Conservation (phyloP, 1,140 invertebrate species). For the Orchesella cincta region DNA sequence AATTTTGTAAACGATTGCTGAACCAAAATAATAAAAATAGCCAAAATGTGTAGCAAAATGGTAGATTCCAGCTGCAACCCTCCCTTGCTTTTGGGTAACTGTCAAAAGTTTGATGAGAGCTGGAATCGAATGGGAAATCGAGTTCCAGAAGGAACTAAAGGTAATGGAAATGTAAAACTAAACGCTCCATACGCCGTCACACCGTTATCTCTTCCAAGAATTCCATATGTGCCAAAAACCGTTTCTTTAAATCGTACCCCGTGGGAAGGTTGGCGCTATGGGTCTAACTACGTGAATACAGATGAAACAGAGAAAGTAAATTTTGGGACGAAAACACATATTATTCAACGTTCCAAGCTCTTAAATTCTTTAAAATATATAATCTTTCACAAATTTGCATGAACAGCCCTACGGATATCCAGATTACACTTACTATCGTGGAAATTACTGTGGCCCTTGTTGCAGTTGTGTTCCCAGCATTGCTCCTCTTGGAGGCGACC, state of each 20-base stretch:
- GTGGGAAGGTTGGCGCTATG: constrained; percentile 25
- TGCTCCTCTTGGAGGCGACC: not conserved
- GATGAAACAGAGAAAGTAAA: not conserved
- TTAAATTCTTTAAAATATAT: not conserved
- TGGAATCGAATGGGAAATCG: not conserved
- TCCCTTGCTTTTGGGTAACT: not conserved
- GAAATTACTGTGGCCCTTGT: constrained; percentile 11
- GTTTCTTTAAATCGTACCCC: not conserved
- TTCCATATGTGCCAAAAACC: not conserved
- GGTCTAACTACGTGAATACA: not conserved
- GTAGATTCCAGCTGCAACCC: not conserved
- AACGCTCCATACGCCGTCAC: not conserved
- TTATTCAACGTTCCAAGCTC: too few species aligned
- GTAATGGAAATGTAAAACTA: not conserved
- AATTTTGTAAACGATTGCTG: too few species aligned
- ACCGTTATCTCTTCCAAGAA: not conserved
- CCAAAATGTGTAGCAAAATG: not conserved
- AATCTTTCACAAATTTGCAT: not conserved
- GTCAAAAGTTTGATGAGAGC: not conserved
- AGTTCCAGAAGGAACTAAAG: not conserved
- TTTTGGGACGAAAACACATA: too few species aligned
- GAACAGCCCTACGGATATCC: constrained; percentile 3
- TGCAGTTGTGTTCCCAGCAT: not conserved
- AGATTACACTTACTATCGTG: constrained; percentile 14
- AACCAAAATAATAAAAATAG: not conserved